Percentiles rank a stretch among this genome's conserved stretches.
Conservation (phyloP, 2,888 invertebrate genomes). For the Acanthoscelides obtectus region DNA sequence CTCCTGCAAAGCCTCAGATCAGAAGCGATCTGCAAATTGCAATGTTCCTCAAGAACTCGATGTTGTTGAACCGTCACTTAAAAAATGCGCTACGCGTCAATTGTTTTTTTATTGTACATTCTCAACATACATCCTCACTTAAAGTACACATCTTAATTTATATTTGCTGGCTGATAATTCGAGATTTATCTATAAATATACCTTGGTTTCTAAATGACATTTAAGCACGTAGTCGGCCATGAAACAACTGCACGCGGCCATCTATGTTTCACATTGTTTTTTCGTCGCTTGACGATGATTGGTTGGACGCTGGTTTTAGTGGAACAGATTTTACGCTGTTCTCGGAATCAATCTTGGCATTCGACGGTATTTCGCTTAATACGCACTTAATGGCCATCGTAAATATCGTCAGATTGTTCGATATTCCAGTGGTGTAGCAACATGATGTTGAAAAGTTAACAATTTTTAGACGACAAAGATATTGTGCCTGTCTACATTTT, state of each 20-base stretch:
- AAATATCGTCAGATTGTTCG: neutral
- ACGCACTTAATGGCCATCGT: neutral
- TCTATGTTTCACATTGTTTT: conserved; percentile 10
- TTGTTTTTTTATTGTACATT: conserved; percentile 19
- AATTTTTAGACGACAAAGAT: too few relatives aligned
- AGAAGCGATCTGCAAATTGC: neutral
- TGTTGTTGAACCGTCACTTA: conserved; percentile 10
- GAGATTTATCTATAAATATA: conserved; percentile 30
- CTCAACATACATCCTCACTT: conserved; percentile 34
- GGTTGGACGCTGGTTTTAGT: neutral
- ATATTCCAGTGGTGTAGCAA: neutral
- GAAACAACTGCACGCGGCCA: conserved; percentile 15
- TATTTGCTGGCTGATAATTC: conserved; percentile 25
- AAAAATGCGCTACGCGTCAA: conserved; percentile 14
- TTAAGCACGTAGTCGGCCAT: conserved; percentile 26
- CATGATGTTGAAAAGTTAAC: too few relatives aligned
- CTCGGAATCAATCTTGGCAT: neutral
- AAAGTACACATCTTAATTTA: conserved; percentile 33
- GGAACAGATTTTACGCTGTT: neutral
- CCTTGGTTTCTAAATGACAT: conserved; percentile 24
- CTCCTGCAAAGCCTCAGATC: too few relatives aligned
- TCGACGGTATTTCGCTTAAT: neutral
- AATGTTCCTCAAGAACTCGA: neutral
- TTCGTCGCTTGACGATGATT: conserved; percentile 4
- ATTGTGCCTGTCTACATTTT: too few relatives aligned